These are phyloP conservation scores for Emys orbicularis DNA, from an alignment of 2,797 vertebrate species.

Conservation along the genomic window DNA sequence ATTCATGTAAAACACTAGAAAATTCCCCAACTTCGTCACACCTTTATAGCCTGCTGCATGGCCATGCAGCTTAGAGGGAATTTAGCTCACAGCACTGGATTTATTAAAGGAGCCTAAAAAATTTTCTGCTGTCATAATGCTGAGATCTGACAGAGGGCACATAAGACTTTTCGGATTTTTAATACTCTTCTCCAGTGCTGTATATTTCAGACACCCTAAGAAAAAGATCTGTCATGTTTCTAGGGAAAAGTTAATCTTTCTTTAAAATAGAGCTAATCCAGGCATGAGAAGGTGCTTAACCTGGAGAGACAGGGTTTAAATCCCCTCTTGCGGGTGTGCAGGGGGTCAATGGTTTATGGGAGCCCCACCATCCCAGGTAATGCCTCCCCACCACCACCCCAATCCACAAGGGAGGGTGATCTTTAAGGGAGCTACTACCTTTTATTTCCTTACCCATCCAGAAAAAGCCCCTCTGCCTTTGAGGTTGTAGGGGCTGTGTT, in stretches of 20 bases:
- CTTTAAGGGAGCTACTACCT: not conserved
- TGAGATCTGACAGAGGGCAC: not conserved
- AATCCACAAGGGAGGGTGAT: not conserved
- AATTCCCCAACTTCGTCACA: no score
- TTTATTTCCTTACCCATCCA: not conserved
- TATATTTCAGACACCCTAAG: not conserved
- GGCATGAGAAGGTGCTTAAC: not conserved
- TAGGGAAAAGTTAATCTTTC: not conserved
- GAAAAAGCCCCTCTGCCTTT: not conserved
- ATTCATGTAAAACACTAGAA: no score
- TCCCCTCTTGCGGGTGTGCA: not conserved
- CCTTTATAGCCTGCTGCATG: no score
- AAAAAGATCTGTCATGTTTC: not conserved
- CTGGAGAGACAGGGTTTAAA: not conserved
- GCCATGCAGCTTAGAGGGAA: no score
- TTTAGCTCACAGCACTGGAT: not conserved
- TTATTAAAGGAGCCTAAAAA: not conserved
- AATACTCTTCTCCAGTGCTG: not conserved
- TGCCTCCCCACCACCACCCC: not conserved
- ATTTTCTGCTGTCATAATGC: not conserved
- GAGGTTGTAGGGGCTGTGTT: not conserved
- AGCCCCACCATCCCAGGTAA: not conserved
- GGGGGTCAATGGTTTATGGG: not conserved
- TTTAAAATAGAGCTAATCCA: not conserved
- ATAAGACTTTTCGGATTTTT: not conserved